Evolutionary conservation across 2,113 vertebrate genomes (phyloP).

Genomic region (Lethenteron camtschaticum): DNA sequence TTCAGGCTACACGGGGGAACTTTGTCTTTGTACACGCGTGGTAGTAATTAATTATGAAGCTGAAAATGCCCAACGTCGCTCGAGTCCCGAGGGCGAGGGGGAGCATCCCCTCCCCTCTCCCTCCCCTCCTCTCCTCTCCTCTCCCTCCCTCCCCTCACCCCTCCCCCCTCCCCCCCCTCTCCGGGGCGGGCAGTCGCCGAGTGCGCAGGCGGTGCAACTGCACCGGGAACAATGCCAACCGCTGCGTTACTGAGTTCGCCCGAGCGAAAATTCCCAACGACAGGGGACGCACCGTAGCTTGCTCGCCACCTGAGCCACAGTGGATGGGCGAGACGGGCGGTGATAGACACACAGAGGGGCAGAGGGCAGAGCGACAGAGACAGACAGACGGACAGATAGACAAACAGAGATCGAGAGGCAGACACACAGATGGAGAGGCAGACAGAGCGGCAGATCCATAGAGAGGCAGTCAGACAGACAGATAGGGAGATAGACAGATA

Average conservation of each 20-base stretch:
- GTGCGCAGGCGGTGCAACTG: too few relatives aligned
- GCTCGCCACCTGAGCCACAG: background rate
- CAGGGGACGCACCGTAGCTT: too few relatives aligned
- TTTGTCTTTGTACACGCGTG: too few relatives aligned
- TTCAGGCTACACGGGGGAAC: too few relatives aligned
- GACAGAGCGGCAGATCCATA: background rate
- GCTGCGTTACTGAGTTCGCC: too few relatives aligned
- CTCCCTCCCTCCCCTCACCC: background rate
- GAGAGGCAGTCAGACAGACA: background rate
- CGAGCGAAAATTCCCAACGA: too few relatives aligned
- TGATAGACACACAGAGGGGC: background rate
- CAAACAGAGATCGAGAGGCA: background rate
- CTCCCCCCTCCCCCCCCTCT: background rate
- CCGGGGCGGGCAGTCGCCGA: too few relatives aligned
- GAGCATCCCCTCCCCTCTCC: too few relatives aligned
- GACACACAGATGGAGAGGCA: background rate
- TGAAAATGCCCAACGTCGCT: too few relatives aligned
- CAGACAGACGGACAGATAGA: background rate
- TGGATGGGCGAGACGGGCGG: background rate
- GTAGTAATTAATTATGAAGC: too few relatives aligned
- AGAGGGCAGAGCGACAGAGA: background rate
- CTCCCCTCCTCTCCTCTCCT: background rate
- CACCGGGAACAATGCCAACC: too few relatives aligned
- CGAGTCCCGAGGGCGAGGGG: too few relatives aligned
- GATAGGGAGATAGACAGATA: background rate